These are phyloP conservation scores for Lycaon pictus DNA, from an alignment of 2,113 vertebrate species.

Conservation along the genomic window DNA sequence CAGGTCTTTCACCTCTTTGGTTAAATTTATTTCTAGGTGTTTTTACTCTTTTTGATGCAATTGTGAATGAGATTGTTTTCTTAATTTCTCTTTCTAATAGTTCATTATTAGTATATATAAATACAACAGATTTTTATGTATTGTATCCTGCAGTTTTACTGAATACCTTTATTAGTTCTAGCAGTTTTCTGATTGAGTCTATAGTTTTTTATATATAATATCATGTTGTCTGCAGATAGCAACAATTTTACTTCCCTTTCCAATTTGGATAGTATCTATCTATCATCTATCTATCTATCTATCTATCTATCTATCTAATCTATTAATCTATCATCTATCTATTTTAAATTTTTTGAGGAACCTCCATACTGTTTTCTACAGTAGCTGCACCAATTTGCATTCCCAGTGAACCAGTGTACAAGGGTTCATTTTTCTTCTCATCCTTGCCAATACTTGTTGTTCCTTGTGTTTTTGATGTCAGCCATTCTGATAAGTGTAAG, in stretches of 20 bases:
- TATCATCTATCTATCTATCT: not conserved
- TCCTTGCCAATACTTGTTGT: not conserved
- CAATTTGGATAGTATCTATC: not conserved
- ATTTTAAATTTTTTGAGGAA: slow-evolving; percentile 1
- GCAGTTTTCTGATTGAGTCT: not conserved
- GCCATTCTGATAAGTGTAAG: not conserved
- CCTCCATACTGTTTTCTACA: not conserved
- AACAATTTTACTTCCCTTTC: not conserved
- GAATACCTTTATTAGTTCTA: not conserved
- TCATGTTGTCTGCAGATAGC: not conserved
- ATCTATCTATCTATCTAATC: no score
- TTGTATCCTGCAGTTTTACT: not conserved
- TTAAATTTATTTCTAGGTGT: not conserved
- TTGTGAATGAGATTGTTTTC: not conserved
- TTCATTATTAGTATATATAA: not conserved
- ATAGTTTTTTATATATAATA: not conserved
- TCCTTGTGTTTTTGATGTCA: not conserved
- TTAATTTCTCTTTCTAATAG: not conserved
- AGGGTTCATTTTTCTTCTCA: not conserved
- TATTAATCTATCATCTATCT: not conserved
- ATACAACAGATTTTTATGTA: not conserved
- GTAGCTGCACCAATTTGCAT: not conserved
- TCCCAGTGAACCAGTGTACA: not conserved
- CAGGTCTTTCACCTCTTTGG: not conserved
- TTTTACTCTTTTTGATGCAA: not conserved